A percentile compares a stretch with the other conserved stretches of the same genome.
Evolutionary conservation across 2,888 invertebrate species (phyloP).

Genomic region (Tipula confusa): DNA sequence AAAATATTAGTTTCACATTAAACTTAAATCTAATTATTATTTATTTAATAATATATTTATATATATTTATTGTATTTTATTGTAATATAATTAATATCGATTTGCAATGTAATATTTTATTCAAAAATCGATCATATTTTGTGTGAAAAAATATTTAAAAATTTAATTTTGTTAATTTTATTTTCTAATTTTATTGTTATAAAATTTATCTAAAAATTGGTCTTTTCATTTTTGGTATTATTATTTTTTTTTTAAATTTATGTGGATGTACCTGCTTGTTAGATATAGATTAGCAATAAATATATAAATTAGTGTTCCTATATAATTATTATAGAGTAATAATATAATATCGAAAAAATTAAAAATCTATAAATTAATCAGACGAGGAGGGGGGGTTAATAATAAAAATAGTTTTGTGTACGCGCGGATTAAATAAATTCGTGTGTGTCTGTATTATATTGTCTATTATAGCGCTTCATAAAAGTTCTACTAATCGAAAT

Average conservation of each 20-base stretch:
- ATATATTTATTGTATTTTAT: background rate
- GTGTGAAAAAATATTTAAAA: conserved; percentile 3
- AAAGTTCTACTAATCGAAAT: background rate
- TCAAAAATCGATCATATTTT: background rate
- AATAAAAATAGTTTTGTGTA: background rate
- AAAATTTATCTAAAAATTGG: conserved; percentile 15
- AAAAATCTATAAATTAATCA: background rate
- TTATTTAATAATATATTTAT: background rate
- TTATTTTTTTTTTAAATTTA: background rate
- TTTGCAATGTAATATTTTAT: background rate
- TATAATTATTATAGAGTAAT: background rate
- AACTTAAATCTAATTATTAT: background rate
- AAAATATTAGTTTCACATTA: background rate
- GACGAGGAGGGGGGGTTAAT: background rate
- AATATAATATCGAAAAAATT: background rate
- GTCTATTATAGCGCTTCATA: background rate
- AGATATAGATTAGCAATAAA: background rate
- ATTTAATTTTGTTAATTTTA: background rate
- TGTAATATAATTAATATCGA: background rate
- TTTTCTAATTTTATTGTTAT: conserved; percentile 3
- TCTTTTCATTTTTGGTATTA: background rate
- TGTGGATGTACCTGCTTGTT: background rate
- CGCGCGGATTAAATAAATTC: background rate
- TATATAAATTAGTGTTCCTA: background rate
- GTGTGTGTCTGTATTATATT: background rate